phyloP scores from a whole-genome alignment of 2,113 vertebrate genomes.

The Pseudopipra pipra region DNA sequence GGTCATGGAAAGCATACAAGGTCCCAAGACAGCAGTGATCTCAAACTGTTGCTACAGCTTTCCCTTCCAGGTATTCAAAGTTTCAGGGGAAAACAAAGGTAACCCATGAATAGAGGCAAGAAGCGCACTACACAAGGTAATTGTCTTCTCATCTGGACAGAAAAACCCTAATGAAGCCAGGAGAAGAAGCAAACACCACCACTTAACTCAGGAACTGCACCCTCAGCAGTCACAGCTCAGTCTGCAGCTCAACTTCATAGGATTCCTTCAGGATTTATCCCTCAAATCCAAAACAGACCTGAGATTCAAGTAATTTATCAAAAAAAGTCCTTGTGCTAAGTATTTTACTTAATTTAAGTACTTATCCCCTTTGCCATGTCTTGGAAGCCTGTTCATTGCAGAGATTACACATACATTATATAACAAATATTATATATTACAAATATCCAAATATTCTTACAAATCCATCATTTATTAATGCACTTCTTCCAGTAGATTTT shows the following conservation, averaged over 20 bases:
- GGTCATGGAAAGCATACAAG: not conserved
- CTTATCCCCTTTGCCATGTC: not conserved
- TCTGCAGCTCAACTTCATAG: accelerated
- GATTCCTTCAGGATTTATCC: not conserved
- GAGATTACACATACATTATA: accelerated
- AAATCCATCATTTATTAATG: not conserved
- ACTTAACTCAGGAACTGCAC: not conserved
- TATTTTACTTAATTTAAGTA: not conserved
- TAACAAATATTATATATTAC: not conserved
- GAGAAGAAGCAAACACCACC: not conserved
- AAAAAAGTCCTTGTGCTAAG: not conserved
- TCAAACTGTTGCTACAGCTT: not conserved
- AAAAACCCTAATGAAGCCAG: not conserved
- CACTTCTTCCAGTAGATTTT: not conserved
- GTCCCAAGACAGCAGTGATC: not conserved
- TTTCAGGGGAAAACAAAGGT: not conserved
- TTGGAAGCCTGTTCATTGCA: not conserved
- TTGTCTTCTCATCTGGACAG: not conserved
- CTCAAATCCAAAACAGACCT: not conserved
- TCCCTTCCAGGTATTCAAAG: not conserved
- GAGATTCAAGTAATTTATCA: not conserved
- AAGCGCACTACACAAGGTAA: not conserved
- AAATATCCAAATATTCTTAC: not conserved
- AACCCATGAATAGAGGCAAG: accelerated
- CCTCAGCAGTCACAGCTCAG: not conserved